A percentile compares a stretch with the other conserved stretches of the same genome.
Evolutionary conservation across 2,888 invertebrate genomes (phyloP).

Genomic region (Temnothorax unifasciatus): DNA sequence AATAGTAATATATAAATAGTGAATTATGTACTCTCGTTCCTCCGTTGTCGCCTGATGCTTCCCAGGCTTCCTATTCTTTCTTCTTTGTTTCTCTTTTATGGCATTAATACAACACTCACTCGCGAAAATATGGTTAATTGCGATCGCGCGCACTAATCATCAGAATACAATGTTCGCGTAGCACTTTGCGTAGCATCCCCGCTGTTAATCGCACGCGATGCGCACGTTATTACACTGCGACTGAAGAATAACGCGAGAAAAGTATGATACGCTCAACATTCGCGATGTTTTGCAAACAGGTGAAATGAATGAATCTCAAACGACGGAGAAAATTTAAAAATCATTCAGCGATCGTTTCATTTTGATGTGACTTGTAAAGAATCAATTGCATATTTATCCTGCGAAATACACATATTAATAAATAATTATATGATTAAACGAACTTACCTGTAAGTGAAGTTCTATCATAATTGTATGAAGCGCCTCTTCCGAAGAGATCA

Average conservation of each 20-base stretch:
- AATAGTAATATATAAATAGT: neutral
- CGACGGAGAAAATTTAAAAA: neutral
- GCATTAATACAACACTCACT: constrained; percentile 7
- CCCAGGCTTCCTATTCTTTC: neutral
- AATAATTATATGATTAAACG: no score
- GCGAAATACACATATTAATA: neutral
- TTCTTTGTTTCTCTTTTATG: neutral
- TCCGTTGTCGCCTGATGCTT: neutral
- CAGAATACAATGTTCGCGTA: constrained; percentile 1
- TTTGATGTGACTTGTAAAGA: neutral
- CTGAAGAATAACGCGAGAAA: constrained; percentile 3
- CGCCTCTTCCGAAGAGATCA: no score
- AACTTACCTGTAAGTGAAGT: no score
- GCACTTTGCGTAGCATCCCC: constrained; percentile 3
- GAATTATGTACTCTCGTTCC: neutral
- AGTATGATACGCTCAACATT: neutral
- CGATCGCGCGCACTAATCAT: constrained; percentile 3
- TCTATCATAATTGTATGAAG: no score
- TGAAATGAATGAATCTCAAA: neutral
- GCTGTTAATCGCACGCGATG: constrained; percentile 7
- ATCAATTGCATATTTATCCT: neutral
- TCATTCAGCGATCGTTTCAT: neutral
- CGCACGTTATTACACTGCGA: neutral
- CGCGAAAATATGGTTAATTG: constrained; percentile 13
- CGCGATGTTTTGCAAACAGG: neutral